Evolutionary conservation across 2,113 vertebrate genomes (phyloP), one percentile per base, ranked within the genome.

Genomic region (Brachypodius melanocephalos): DNA sequence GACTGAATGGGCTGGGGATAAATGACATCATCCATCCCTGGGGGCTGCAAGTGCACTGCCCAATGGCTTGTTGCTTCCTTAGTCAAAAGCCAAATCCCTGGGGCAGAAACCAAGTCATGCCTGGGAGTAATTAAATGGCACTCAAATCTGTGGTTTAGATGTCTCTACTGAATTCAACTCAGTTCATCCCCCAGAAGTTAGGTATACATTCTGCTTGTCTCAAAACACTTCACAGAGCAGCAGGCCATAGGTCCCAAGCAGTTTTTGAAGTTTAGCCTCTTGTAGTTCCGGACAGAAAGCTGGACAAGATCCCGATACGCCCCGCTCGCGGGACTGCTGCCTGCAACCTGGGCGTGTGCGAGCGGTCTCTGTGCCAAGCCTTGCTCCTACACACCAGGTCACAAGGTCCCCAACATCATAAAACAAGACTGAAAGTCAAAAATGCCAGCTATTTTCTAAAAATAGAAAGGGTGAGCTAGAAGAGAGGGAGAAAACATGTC

Each of bases 401-500:
- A 90, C 25, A 4, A 40, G 79, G 40, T 25, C 46, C 59, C 31
- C 1, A 2, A 0, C 62, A 26, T 45, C 42, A 9, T 14, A 59
- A 85, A 91, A 34, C 16, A 36, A 51, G 16, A 22, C 1, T 21
- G 52, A 82, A 92, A 92, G 14, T 22, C 4, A 79, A 83, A 85
- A 79, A 89, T 43, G 42, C 14, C 51, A 88, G 31, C 17, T 85
- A 40, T 76, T 66, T 88, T 77, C 80, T 76, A 79, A 89, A 92
- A 90, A 65, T 40, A 88, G 67, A 43, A 19, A 31, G 46, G 9
- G n/a, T 61, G 9, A 52, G 17, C 31, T 43, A 28, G n/a, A 58
- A 48, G 13, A 43, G 25, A n/a, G 10, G 29, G 32, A 59, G 45
- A 40, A 93, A 74, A 57, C 0, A 0, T 0, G 0, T 65, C 9